Base-by-base conservation (phyloP, 1,140 invertebrate species). In the Calycopis cecrops region DNA sequence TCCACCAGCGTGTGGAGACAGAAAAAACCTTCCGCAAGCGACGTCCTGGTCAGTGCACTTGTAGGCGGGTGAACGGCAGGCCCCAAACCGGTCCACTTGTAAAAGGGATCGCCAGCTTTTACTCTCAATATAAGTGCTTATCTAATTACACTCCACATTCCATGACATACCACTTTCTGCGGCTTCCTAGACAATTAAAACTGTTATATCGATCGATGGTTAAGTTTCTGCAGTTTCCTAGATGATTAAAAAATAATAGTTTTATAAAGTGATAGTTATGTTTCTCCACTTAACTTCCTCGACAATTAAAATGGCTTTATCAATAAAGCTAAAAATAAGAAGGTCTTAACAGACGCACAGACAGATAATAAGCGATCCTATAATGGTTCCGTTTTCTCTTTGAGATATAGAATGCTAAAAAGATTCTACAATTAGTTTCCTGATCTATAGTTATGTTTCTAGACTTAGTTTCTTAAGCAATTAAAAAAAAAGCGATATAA, bases 81-180 rank as follows among this genome's bases (percentile, higher is more conserved):
- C 83, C 78, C 58, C 58, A 70, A 82, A 86, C 83, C 74, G 72
- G 83, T 80, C 71, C 63, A 68, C 61, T 71, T 67, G 60, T 63
- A 74, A 76, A 77, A 71, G 71, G 76, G 74, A 85, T 49, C 65
- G 67, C 69, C 67, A 71, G 70, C 83, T 86, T 86, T 86, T 86
- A 86, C 83, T 86, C 67, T 77, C 70, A 74, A 81, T 77, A 72
- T 72, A 75, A 77, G 69, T 73, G 69, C 72, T 76, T 79, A 77
- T 71, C 61, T 72, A 65, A 80, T 73, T 76, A 67, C 69, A 67
- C 61, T 62, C 71, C 73, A 9, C 40, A 44, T 44, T 44, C 40
- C 40, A 44, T 44, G 16, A 17, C 14, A 44, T 69, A 65, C 69
- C 62, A 62, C 71, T 74, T 76, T 77, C 74, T 54, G 60, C 52